Conservation (phyloP, 2,888 invertebrate genomes). For the Mythimna ferrago region DNA sequence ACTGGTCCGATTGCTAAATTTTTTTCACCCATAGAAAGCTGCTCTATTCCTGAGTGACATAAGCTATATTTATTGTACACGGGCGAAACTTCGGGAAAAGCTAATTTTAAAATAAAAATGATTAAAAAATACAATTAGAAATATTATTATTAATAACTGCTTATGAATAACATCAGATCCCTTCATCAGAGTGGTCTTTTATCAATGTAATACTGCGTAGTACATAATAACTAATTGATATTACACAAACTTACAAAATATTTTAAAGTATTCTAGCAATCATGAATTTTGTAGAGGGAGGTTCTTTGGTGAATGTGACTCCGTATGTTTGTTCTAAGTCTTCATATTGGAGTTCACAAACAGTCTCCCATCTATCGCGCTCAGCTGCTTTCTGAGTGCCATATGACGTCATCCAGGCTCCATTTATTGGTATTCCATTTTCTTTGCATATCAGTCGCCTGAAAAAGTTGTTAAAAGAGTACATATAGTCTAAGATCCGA, state of each 20-base stretch:
- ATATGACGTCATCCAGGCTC: conserved; percentile 65
- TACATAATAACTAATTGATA: no score
- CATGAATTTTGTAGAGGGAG: conserved; percentile 55
- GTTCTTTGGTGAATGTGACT: background rate
- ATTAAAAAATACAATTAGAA: no score
- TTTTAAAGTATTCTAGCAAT: conserved; percentile 53
- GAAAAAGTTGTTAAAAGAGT: conserved; percentile 15
- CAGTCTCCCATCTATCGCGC: conserved; percentile 62
- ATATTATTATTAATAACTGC: no score
- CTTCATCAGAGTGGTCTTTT: background rate
- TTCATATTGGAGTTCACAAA: conserved; percentile 34
- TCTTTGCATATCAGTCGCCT: conserved; percentile 70
- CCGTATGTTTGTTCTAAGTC: background rate
- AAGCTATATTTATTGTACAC: no score
- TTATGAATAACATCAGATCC: background rate
- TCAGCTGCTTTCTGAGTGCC: conserved; percentile 67
- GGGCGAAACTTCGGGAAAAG: no score
- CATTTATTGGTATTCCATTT: conserved; percentile 60
- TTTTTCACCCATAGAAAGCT: no score
- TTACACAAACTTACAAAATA: background rate
- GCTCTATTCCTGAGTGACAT: no score
- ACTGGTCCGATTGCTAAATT: no score
- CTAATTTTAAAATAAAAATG: no score
- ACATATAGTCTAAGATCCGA: background rate
- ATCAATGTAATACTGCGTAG: background rate